Percentiles rank a stretch among this genome's conserved stretches.
phyloP scores from a whole-genome alignment of 1,140 invertebrate genomes.

The Adoxophyes honmai region DNA sequence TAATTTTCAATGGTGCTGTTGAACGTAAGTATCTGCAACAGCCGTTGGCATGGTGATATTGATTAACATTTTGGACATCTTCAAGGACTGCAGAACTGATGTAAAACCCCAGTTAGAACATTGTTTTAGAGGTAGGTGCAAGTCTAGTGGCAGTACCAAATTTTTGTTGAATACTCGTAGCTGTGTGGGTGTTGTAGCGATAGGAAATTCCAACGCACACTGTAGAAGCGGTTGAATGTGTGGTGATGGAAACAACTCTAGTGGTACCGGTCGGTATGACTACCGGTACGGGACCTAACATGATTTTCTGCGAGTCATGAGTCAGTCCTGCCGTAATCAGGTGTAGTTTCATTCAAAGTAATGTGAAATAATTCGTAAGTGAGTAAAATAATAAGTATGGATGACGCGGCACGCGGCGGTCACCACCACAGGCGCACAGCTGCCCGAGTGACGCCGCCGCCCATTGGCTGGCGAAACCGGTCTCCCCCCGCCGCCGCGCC shows the following conservation, averaged over 20 bases:
- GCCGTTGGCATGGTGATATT: conserved; percentile 53
- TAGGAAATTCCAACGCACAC: conserved; percentile 26
- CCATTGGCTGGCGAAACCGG: conserved; percentile 63
- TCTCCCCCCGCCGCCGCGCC: conserved; percentile 41
- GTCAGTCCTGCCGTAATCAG: conserved; percentile 35
- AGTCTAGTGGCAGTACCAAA: neutral
- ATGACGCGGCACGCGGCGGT: conserved; percentile 44
- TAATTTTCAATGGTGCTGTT: no score
- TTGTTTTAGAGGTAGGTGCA: no score
- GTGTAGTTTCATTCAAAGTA: conserved; percentile 55
- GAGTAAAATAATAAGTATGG: conserved; percentile 40
- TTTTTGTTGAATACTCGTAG: neutral
- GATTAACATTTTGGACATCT: conserved; percentile 26
- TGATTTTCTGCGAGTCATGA: conserved; percentile 35
- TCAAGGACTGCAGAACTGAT: no score
- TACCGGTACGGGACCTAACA: conserved; percentile 18
- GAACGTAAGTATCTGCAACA: conserved; percentile 17
- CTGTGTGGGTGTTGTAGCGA: conserved; percentile 19
- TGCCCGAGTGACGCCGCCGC: conserved; percentile 53
- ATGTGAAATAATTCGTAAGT: conserved; percentile 40
- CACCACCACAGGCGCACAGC: conserved; percentile 51
- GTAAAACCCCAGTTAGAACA: no score
- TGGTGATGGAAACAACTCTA: neutral
- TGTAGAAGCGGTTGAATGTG: conserved; percentile 16
- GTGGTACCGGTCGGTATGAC: neutral